Evolutionary conservation across 1,140 invertebrate genomes (phyloP).

Genomic region (Oncopodura yosiiana): DNA sequence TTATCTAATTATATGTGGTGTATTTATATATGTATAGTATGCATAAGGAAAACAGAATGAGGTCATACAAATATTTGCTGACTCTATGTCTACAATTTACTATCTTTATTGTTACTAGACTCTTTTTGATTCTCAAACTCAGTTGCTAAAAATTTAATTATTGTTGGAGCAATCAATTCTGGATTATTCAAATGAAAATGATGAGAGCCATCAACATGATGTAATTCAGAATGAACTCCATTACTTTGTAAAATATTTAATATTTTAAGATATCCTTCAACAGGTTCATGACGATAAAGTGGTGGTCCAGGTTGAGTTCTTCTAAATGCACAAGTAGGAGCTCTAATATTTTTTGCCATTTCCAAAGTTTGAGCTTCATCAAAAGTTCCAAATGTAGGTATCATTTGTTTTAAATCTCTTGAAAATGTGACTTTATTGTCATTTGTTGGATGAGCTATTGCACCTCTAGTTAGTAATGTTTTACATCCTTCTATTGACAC

Average conservation of each 20-base stretch:
- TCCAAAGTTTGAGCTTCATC: not conserved
- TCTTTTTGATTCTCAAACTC: too few relatives aligned
- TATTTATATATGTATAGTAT: too few relatives aligned
- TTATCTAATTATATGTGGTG: too few relatives aligned
- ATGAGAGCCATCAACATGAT: slow-evolving; percentile 38
- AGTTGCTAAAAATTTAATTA: slow-evolving; percentile 37
- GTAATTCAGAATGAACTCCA: slow-evolving; percentile 23
- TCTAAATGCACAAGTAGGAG: not conserved
- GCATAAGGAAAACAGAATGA: too few relatives aligned
- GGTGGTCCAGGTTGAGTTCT: slow-evolving; percentile 6
- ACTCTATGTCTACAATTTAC: too few relatives aligned
- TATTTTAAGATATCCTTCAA: slow-evolving; percentile 2
- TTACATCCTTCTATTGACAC: slow-evolving; percentile 3
- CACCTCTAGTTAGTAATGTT: not conserved
- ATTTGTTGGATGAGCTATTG: not conserved
- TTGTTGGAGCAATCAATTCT: slow-evolving; percentile 34
- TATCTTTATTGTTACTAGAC: too few relatives aligned
- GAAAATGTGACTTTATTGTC: not conserved
- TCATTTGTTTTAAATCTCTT: not conserved
- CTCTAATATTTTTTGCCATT: not conserved
- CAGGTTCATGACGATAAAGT: not conserved
- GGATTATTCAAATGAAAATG: slow-evolving; percentile 40
- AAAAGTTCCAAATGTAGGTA: not conserved
- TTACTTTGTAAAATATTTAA: slow-evolving; percentile 12
- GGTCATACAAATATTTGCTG: too few relatives aligned